Percentiles rank a stretch among this genome's conserved stretches.
phyloP scores from a whole-genome alignment of 2,888 invertebrate species.

The Volucella zonaria region DNA sequence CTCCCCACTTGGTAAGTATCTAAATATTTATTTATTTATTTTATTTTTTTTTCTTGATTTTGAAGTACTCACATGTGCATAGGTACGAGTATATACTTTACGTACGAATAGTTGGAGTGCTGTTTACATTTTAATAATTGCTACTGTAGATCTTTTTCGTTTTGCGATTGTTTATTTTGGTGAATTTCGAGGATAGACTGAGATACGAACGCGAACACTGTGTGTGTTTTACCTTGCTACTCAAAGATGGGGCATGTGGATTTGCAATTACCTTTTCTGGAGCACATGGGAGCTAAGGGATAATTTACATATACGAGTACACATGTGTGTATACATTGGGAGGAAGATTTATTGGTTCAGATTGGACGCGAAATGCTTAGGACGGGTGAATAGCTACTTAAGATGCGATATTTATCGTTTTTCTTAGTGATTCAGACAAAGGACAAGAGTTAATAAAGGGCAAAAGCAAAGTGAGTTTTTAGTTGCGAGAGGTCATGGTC shows the following conservation, averaged over 20 bases:
- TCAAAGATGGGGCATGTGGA: not conserved
- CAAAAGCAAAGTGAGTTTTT: no score
- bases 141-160: conserved; percentile 14
- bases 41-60: not conserved
- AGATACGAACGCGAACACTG: not conserved
- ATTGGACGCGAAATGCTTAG: not conserved
- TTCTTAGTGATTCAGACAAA: not conserved
- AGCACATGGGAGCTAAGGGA: conserved; percentile 18
- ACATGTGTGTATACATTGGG: no score
- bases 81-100: conserved; percentile 4
- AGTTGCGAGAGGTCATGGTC: no score
- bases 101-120: not conserved
- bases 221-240: not conserved
- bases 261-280: not conserved
- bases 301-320: not conserved
- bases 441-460: not conserved
- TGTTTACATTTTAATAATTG: conserved; percentile 58
- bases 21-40: no score
- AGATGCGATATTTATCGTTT: no score
- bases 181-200: not conserved
- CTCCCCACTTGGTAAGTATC: conserved; percentile 22
- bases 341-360: not conserved
- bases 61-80: not conserved
- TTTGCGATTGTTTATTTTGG: conserved; percentile 36
- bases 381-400: not conserved